These are phyloP conservation scores for Hylia prasina DNA, from an alignment of 2,113 vertebrate genomes.

Conservation along the genomic window DNA sequence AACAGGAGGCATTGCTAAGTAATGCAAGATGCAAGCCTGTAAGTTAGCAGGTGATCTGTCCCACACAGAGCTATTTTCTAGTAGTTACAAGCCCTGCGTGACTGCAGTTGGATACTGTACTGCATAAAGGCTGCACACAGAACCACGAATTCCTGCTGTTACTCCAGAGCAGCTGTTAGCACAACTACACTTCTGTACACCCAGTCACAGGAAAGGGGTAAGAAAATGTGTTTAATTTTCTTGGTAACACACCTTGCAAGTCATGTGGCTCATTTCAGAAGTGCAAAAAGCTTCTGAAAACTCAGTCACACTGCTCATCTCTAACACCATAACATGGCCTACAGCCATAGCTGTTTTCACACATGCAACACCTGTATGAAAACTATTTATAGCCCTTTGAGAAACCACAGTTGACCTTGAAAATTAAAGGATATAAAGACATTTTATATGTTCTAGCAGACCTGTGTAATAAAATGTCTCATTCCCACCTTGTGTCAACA, in stretches of 20 bases:
- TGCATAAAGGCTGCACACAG: background rate
- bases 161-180: background rate
- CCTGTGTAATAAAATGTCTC: background rate
- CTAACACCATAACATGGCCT: background rate
- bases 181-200: background rate
- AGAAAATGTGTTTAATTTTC: accelerated
- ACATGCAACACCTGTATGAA: background rate
- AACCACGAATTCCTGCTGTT: accelerated
- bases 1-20: background rate
- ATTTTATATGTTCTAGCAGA: background rate
- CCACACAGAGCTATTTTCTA: background rate
- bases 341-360: background rate
- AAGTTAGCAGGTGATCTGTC: background rate
- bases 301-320: background rate
- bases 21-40: background rate
- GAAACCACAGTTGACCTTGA: background rate
- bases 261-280: background rate
- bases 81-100: background rate
- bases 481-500: background rate
- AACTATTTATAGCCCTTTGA: background rate
- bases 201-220: background rate
- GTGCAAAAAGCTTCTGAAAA: background rate
- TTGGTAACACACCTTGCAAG: background rate
- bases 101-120: accelerated
- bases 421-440: background rate